phyloP scores from a whole-genome alignment of 2,888 invertebrate species.

The Nebria salina region DNA sequence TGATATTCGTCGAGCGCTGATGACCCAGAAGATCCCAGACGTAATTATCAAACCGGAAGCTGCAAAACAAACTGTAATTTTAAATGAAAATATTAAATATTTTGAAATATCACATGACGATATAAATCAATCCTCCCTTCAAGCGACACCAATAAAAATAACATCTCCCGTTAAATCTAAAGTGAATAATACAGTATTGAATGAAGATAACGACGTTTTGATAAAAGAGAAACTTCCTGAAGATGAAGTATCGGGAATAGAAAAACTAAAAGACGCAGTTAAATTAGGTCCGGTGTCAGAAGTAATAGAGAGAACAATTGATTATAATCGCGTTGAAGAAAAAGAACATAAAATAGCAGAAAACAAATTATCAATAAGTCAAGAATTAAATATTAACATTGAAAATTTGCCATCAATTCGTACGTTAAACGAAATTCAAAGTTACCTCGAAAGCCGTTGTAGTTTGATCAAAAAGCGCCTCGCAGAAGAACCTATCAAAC shows the following conservation, averaged over 20 bases:
- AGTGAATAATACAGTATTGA: not conserved
- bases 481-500: slow-evolving; percentile 23
- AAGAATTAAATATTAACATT: slow-evolving; percentile 34
- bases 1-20: slow-evolving; percentile 65
- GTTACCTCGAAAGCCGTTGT: slow-evolving; percentile 30
- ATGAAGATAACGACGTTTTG: not conserved
- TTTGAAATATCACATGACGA: slow-evolving; percentile 22
- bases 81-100: slow-evolving; percentile 26
- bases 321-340: not conserved
- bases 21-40: slow-evolving; percentile 65
- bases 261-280: not conserved
- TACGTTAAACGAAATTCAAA: slow-evolving; percentile 38
- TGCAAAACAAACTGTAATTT: not conserved
- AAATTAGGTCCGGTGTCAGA: not conserved
- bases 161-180: not conserved
- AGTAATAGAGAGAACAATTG: not conserved
- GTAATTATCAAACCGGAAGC: slow-evolving; percentile 63
- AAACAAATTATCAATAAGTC: slow-evolving; percentile 22
- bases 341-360: slow-evolving; percentile 13
- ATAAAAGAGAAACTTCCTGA: not conserved
- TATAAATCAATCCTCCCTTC: not conserved
- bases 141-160: not conserved
- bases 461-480: slow-evolving; percentile 24
- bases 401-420: slow-evolving; percentile 31
- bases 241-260: not conserved